Evolutionary conservation across 2,888 invertebrate genomes (phyloP).

Genomic region (Leistus spinibarbis): DNA sequence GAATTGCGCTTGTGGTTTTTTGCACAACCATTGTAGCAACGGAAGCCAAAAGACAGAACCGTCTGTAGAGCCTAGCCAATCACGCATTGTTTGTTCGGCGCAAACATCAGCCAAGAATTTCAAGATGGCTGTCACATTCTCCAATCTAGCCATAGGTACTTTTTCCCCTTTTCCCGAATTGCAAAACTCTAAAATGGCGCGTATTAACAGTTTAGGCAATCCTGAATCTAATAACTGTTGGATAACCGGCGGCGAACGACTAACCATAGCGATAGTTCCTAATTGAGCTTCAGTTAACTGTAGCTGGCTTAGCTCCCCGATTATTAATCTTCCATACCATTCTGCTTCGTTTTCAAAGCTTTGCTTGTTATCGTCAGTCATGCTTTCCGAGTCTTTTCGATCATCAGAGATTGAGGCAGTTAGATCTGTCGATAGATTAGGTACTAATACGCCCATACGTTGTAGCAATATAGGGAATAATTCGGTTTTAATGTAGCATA

Average conservation of each 20-base stretch:
- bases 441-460: constrained; percentile 70
- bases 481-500: constrained; percentile 82
- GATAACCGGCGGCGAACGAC: constrained; percentile 80
- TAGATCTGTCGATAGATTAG: constrained; percentile 59
- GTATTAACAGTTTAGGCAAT: constrained; percentile 68
- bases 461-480: constrained; percentile 76
- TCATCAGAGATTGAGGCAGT: constrained; percentile 66
- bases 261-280: constrained; percentile 77
- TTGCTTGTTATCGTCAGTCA: constrained; percentile 73
- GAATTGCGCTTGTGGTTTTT: constrained; percentile 45
- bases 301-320: constrained; percentile 62
- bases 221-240: constrained; percentile 78
- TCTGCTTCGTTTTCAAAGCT: constrained; percentile 59
- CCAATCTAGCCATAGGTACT: constrained; percentile 62
- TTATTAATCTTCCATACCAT: constrained; percentile 65
- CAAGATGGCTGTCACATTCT: constrained; percentile 70
- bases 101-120: constrained; percentile 84
- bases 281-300: constrained; percentile 69
- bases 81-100: constrained; percentile 79
- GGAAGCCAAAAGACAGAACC: constrained; percentile 88
- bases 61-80: constrained; percentile 83
- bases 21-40: constrained; percentile 75
- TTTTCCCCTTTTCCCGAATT: constrained; percentile 48
- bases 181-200: constrained; percentile 64
- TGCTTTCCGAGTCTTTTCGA: constrained; percentile 62